These are phyloP conservation scores for Hiodon tergisus DNA, from an alignment of 2,113 vertebrate species.

Conservation along the genomic window DNA sequence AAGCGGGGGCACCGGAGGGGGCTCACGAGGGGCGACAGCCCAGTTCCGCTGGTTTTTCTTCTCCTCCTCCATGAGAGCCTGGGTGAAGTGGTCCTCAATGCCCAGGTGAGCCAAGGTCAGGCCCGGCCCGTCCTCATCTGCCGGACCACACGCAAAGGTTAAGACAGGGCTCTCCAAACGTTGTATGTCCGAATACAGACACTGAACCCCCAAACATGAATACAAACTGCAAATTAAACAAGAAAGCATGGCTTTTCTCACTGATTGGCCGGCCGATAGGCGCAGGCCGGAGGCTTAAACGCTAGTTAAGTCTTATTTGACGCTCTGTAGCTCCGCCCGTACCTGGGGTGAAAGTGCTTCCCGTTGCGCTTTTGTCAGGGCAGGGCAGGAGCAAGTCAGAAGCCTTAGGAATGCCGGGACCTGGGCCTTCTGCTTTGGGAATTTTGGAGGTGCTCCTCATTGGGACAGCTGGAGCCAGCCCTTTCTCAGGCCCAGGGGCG, in stretches of 20 bases:
- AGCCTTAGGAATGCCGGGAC: slow-evolving; percentile 33
- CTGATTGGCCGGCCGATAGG: no score
- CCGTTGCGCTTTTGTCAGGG: slow-evolving; percentile 41
- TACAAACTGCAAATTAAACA: no score
- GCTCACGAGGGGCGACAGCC: slow-evolving; percentile 63
- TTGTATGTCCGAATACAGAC: no score
- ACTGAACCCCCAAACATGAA: no score
- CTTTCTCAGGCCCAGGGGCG: slow-evolving; percentile 32
- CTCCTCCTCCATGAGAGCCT: slow-evolving; percentile 76
- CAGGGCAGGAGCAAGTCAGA: slow-evolving; percentile 31
- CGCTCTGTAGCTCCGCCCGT: no score
- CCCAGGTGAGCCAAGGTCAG: slow-evolving; percentile 59
- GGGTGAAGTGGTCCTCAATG: slow-evolving; percentile 78
- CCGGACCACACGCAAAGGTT: not conserved
- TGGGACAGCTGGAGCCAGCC: slow-evolving; percentile 25
- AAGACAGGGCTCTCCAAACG: not conserved
- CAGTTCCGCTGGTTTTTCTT: slow-evolving; percentile 82
- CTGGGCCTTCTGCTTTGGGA: slow-evolving; percentile 26
- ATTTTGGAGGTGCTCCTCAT: slow-evolving; percentile 45
- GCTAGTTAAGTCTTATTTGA: no score
- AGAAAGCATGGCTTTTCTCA: no score
- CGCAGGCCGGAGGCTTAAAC: no score
- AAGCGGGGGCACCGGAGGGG: slow-evolving; percentile 67
- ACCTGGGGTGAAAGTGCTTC: slow-evolving; percentile 42
- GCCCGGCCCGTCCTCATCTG: slow-evolving; percentile 36